These are phyloP conservation scores for Labeo calbasu DNA, from an alignment of 2,797 vertebrate species.

Conservation along the genomic window DNA sequence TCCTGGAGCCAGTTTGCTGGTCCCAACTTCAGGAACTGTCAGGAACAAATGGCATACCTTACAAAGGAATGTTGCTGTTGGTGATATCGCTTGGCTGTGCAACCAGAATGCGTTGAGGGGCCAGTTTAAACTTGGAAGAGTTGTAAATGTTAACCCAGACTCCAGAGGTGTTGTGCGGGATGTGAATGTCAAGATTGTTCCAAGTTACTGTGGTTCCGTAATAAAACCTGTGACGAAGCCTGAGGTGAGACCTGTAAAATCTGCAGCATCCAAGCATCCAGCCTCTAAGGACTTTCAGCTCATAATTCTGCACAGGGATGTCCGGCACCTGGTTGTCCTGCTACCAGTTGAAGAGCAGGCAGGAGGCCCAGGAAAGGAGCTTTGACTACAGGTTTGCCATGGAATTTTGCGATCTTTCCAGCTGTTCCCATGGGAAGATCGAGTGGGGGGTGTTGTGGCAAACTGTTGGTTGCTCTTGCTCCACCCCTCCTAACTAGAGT, in stretches of 20 bases:
- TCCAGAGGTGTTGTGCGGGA: constrained; percentile 44
- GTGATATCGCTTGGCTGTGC: constrained; percentile 46
- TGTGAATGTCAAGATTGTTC: constrained; percentile 5
- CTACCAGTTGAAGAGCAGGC: constrained; percentile 19
- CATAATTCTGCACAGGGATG: constrained; percentile 43
- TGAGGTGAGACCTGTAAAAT: neutral
- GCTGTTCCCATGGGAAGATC: too few relatives aligned
- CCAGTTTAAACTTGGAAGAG: constrained; percentile 47
- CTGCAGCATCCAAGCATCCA: neutral
- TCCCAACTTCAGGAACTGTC: too few relatives aligned
- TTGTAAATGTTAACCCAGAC: constrained; percentile 36
- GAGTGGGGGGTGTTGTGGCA: too few relatives aligned
- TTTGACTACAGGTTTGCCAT: too few relatives aligned
- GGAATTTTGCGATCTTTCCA: too few relatives aligned
- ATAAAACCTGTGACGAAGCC: neutral
- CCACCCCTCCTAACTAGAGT: too few relatives aligned
- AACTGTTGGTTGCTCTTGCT: too few relatives aligned
- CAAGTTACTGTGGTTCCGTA: constrained; percentile 22
- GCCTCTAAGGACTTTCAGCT: neutral
- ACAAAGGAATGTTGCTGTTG: constrained; percentile 31
- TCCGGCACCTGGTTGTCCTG: constrained; percentile 33
- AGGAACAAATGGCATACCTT: neutral
- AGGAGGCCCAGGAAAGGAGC: too few relatives aligned
- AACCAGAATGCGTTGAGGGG: constrained; percentile 46
- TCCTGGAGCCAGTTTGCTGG: too few relatives aligned